Conservation (phyloP, 2,113 vertebrate species). For the Campylorhamphus procurvoides region DNA sequence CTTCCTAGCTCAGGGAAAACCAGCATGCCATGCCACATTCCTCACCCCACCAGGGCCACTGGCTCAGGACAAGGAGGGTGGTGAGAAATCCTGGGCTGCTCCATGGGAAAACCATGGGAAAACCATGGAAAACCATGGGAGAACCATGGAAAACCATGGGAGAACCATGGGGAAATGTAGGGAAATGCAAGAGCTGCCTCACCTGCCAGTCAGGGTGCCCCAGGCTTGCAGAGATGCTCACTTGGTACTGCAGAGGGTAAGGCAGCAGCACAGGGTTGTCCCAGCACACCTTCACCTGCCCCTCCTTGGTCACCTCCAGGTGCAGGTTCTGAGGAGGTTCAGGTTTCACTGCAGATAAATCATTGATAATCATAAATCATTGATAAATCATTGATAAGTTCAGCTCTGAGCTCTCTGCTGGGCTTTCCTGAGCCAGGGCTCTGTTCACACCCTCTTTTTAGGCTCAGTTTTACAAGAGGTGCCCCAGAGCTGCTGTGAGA, state of each 20-base stretch:
- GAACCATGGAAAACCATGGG: neutral
- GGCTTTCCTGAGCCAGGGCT: neutral
- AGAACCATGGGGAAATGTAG: no score
- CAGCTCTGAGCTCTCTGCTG: neutral
- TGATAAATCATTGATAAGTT: neutral
- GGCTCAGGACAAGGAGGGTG: neutral
- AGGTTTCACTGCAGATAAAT: slow-evolving; percentile 81
- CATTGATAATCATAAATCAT: neutral
- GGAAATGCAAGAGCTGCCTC: neutral
- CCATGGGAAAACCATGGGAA: neutral
- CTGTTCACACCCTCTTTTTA: neutral
- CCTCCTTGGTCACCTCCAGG: slow-evolving; percentile 79
- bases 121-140: neutral
- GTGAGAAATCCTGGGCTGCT: neutral
- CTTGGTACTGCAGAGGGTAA: slow-evolving; percentile 78
- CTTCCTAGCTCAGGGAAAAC: neutral
- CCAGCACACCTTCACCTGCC: slow-evolving; percentile 84
- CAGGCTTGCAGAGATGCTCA: slow-evolving; percentile 76
- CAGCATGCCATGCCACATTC: accelerated
- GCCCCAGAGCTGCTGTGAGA: neutral
- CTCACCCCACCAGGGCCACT: neutral
- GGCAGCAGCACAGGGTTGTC: slow-evolving; percentile 22
- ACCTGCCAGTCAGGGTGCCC: slow-evolving; percentile 57
- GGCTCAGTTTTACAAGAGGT: neutral
- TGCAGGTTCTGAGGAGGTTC: slow-evolving; percentile 80